Conservation (phyloP, 92 coral and sea anemone genomes). For the Epizoanthus scotinus region DNA sequence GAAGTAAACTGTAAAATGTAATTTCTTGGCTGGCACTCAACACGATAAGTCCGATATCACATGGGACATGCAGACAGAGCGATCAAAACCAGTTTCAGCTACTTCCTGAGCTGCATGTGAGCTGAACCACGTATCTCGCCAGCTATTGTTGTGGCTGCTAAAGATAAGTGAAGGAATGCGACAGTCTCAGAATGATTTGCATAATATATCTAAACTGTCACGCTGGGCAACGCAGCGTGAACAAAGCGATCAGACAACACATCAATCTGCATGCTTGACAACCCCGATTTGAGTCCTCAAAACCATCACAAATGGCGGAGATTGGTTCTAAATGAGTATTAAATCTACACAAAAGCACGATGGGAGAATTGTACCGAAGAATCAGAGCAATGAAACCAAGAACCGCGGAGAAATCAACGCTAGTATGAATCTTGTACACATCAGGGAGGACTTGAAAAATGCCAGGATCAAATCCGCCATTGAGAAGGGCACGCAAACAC, state of each 20-base stretch:
- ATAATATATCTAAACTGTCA: slow-evolving; percentile 5
- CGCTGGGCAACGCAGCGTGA: slow-evolving; percentile 12
- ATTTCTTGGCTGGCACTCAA: neutral
- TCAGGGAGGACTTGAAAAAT: slow-evolving; percentile 35
- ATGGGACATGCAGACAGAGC: neutral
- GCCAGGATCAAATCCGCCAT: slow-evolving; percentile 83
- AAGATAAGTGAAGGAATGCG: neutral
- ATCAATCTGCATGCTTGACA: neutral
- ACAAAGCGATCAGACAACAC: neutral
- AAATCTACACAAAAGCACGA: neutral
- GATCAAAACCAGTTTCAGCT: slow-evolving; percentile 6
- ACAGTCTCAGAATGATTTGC: neutral
- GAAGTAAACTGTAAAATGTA: neutral
- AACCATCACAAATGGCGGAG: slow-evolving; percentile 12
- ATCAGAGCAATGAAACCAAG: neutral
- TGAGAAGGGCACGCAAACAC: slow-evolving; percentile 77
- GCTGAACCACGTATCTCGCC: neutral
- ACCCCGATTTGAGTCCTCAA: neutral
- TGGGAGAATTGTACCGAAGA: neutral
- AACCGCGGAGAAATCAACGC: neutral
- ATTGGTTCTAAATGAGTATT: neutral
- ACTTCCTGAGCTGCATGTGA: neutral
- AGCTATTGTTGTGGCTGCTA: slow-evolving; percentile 6
- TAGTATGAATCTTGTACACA: slow-evolving; percentile 9
- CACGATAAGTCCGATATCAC: neutral